These are phyloP conservation scores for Anthophora plumipes DNA, from an alignment of 2,888 invertebrate genomes.

Conservation along the genomic window DNA sequence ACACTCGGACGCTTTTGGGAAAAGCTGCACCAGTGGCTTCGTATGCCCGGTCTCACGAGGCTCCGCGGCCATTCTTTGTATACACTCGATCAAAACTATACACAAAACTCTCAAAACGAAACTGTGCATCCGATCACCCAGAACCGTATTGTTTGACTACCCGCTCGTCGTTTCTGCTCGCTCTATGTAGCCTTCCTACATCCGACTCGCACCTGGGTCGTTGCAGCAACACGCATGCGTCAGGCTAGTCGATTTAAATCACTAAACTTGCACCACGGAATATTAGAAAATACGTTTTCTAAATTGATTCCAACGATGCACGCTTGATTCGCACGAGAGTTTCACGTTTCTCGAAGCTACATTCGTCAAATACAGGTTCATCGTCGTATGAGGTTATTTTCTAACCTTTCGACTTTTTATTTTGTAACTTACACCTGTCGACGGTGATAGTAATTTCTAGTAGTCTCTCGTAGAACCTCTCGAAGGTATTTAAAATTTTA, in stretches of 20 bases:
- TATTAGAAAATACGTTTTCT: constrained; percentile 23
- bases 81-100: constrained; percentile 51
- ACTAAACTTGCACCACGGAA: constrained; percentile 26
- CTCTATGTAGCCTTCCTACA: constrained; percentile 33
- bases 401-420: not conserved
- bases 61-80: constrained; percentile 82
- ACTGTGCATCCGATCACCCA: constrained; percentile 46
- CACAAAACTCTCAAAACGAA: constrained; percentile 33
- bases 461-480: not conserved
- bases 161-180: constrained; percentile 55
- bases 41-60: constrained; percentile 80
- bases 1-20: constrained; percentile 92
- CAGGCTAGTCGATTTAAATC: constrained; percentile 44
- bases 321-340: not conserved
- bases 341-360: not conserved
- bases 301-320: constrained; percentile 9
- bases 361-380: not conserved
- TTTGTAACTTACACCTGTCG: not conserved
- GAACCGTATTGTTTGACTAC: constrained; percentile 68
- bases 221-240: constrained; percentile 51
- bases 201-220: constrained; percentile 45
- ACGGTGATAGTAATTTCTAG: not conserved
- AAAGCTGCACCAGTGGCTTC: constrained; percentile 86
- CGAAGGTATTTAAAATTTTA: too few species aligned
- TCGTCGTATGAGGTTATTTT: not conserved